Evolutionary conservation across 1,140 invertebrate genomes (phyloP), one percentile per base, ranked within the genome.

Genomic region (Uloborus diversus): DNA sequence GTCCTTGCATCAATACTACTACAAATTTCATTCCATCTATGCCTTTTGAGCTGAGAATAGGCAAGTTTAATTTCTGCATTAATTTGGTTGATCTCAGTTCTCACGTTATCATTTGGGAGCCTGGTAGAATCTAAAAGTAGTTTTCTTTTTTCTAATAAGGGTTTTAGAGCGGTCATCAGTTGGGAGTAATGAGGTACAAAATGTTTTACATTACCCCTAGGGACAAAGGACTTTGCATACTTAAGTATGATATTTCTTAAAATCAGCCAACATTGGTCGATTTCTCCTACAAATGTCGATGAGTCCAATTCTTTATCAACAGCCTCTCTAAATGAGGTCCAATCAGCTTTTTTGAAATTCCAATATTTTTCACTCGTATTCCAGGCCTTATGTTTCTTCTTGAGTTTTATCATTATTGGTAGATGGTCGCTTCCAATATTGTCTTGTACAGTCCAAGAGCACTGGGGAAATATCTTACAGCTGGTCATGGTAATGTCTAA

Each of bases 171-270:
- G 25, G 65, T 32, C 14, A 47, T 51, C 49, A 2, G n/a, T 51
- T 68, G 42, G 23, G 42, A 30, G 28, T 30, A 68, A 53, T 32
- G 47, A 3, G 47, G 42, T 3, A 68, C 25, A 53, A 35, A 68
- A 32, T 47, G 0, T 53, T 68, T 68, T 20, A 68, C 42, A 68
- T 68, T 68, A 4, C 65, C 27, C 33, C 65, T 68, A 68, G 27
- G 65, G 27, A 49, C 53, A 30, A 7, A 68, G 3, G 65, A 27
- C 23, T 53, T 51, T 4, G 49, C 49, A 51, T 7, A n/a, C n/a
- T 51, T 51, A 51, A 51, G n/a, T 5, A 51, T 20, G 20, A 51
- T 51, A 11, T 51, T n/a, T 20, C n/a, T 51, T 11, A 51, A 51
- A 20, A n/a, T 51, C n/a, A n/a, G 7, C 49, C 49, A 51, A 51